phyloP scores from a whole-genome alignment of 2,888 invertebrate genomes.

The Pollenia griseotomentosa region DNA sequence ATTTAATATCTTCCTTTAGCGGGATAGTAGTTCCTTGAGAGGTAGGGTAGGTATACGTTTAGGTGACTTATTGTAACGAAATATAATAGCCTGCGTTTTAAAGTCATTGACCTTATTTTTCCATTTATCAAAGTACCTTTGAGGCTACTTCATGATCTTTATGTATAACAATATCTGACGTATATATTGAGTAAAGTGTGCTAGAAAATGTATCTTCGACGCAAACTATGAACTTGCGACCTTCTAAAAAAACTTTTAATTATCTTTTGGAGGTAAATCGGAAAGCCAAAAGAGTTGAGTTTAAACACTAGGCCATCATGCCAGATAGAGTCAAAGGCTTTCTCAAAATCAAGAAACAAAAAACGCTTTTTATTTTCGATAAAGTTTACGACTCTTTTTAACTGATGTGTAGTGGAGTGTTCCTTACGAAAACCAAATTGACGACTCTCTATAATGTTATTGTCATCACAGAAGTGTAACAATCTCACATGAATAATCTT shows the following conservation, averaged over 20 bases:
- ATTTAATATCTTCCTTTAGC: too few relatives aligned
- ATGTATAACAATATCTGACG: not conserved
- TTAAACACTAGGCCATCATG: too few relatives aligned
- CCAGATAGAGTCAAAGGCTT: not conserved
- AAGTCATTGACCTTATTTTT: not conserved
- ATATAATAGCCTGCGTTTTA: not conserved
- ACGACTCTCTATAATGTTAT: not conserved
- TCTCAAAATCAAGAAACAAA: not conserved
- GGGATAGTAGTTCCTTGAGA: too few relatives aligned
- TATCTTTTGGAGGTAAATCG: too few relatives aligned
- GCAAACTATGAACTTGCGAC: not conserved
- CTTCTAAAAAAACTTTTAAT: too few relatives aligned
- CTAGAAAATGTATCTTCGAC: too few relatives aligned
- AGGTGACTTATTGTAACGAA: too few relatives aligned
- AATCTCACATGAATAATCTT: not conserved
- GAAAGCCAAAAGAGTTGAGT: too few relatives aligned
- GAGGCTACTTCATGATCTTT: not conserved
- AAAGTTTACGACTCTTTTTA: not conserved
- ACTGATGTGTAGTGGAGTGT: not conserved
- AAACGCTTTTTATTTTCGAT: not conserved
- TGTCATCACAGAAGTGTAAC: conserved; percentile 1
- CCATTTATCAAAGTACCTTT: not conserved
- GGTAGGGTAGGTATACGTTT: too few relatives aligned
- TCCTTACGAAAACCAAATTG: not conserved
- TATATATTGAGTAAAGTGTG: not conserved